These are phyloP conservation scores for Heterocephalus glaber DNA, from an alignment of 2,113 vertebrate species.

Conservation along the genomic window DNA sequence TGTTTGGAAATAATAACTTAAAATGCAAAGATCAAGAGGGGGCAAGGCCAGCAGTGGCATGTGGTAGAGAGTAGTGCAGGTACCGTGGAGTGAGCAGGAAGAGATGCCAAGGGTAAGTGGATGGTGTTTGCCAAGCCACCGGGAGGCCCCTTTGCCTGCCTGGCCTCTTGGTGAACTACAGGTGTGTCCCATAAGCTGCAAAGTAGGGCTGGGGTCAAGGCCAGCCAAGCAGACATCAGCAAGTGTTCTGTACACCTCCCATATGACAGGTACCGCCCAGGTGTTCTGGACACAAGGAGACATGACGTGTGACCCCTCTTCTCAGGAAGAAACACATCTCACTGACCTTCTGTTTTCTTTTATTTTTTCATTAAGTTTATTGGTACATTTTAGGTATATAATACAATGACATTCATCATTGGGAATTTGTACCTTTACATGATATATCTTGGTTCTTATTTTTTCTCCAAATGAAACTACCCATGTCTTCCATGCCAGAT, in stretches of 20 bases:
- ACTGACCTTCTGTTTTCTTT: not conserved
- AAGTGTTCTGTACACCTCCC: not conserved
- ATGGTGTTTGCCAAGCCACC: not conserved
- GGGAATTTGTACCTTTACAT: too few relatives aligned
- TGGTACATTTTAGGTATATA: too few relatives aligned
- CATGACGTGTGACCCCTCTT: not conserved
- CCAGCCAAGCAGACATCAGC: not conserved
- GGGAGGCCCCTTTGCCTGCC: not conserved
- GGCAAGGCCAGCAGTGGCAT: too few relatives aligned
- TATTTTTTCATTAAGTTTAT: too few relatives aligned
- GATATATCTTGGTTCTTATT: too few relatives aligned
- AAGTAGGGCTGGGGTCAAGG: not conserved
- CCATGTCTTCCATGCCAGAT: not conserved
- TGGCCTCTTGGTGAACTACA: not conserved
- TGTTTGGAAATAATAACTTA: not conserved
- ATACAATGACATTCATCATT: too few relatives aligned
- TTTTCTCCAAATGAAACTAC: not conserved
- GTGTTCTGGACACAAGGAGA: accelerated
- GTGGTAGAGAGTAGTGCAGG: not conserved
- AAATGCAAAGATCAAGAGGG: not conserved
- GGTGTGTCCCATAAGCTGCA: not conserved
- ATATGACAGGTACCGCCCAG: not conserved
- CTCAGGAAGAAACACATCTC: not conserved
- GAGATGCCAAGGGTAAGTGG: not conserved
- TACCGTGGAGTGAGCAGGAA: not conserved